Evolutionary conservation across 1,140 invertebrate genomes (phyloP), one percentile per base, ranked within the genome.

Genomic region (Heliothis virescens): DNA sequence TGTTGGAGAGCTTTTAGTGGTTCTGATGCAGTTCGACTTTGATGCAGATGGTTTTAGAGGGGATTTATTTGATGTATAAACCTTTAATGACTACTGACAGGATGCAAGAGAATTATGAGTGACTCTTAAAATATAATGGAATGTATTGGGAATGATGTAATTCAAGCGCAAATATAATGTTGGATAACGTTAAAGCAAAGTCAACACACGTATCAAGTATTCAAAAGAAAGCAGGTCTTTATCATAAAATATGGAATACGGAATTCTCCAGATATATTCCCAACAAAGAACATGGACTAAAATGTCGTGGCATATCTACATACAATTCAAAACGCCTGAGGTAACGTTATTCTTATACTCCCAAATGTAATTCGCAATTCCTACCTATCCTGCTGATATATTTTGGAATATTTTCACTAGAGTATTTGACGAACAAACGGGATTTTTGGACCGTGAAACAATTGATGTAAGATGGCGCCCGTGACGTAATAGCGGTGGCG

Each of bases 211-310:
- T 18, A 48, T n/a, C 16, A 18, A n/a, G 41, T 12, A 67, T 48
- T 26, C 59, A 62, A 62, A 34, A 10, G 3, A 67, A 48, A 67
- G 2, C 62, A 67, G 5, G 16, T 67, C 16, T 48, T 18, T 48
- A 65, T 48, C 34, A 48, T 67, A 67, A 67, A 67, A 67, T 67
- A 67, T 67, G 63, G 16, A 67, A 67, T 67, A 67, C 48, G 34
- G 48, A 67, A 67, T 67, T 67, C 63, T 18, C 63, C 63, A 65
- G n/a, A 47, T 65, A 65, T 67, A 67, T 21, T 67, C 18, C 9
- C 41, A 67, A 67, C 63, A 67, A 67, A 67, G 29, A 41, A n/a
- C 12, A 16, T 67, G 41, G 16, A 18, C n/a, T 67, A 48, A 67
- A 48, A 67, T 67, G n/a, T 67, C 63, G 63, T 34, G n/a, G 26